These are phyloP conservation scores for Pachypeltis micranthus DNA, from an alignment of 1,140 invertebrate species.

Conservation along the genomic window DNA sequence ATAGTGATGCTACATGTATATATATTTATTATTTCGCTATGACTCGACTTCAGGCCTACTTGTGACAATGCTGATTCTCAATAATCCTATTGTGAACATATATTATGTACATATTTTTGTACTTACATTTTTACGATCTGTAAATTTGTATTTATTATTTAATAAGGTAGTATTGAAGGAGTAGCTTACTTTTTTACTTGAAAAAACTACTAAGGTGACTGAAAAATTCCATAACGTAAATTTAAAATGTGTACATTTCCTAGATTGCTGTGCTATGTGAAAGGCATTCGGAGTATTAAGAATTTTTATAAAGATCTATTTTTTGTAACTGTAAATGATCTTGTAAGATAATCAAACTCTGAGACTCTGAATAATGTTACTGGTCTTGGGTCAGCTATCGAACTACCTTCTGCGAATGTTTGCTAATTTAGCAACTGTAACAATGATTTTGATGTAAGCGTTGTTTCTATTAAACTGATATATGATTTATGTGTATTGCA, in stretches of 20 bases:
- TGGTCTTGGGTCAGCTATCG: not conserved
- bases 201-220: not conserved
- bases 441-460: too few species aligned
- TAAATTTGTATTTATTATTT: slow-evolving; percentile 1
- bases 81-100: too few species aligned
- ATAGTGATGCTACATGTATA: slow-evolving; percentile 1
- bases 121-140: slow-evolving; percentile 14
- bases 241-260: not conserved
- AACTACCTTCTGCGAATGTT: not conserved
- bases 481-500: too few species aligned
- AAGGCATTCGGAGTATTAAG: not conserved
- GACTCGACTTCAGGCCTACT: slow-evolving; percentile 19
- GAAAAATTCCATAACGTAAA: not conserved
- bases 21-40: slow-evolving; percentile 9
- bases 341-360: not conserved
- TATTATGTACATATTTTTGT: slow-evolving; percentile 14
- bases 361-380: not conserved
- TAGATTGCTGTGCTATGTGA: not conserved
- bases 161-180: not conserved
- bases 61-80: slow-evolving; percentile 14
- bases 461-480: too few species aligned
- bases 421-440: too few species aligned
- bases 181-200: not conserved
- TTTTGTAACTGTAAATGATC: not conserved
- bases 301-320: not conserved